These are phyloP conservation scores for Drosophila nigrodunni DNA, from an alignment of 1,140 invertebrate genomes.

Conservation along the genomic window DNA sequence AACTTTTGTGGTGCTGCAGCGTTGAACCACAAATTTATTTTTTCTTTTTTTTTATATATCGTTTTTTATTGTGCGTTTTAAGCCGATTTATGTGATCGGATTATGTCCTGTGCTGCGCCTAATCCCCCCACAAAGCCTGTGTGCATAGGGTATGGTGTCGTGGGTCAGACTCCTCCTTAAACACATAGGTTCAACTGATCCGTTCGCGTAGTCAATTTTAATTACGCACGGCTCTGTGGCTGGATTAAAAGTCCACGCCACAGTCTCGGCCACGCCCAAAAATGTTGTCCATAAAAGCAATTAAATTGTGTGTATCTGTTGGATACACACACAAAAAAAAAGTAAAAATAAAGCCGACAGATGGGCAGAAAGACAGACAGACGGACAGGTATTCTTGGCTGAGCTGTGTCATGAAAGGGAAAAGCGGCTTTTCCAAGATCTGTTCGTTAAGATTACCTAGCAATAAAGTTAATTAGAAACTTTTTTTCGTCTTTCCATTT, in stretches of 20 bases:
- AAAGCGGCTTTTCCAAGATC: conserved; percentile 66
- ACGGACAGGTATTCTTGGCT: conserved; percentile 4
- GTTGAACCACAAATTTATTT: background rate
- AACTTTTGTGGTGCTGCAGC: conserved; percentile 37
- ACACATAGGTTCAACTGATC: conserved; percentile 56
- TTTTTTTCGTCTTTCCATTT: conserved; percentile 15
- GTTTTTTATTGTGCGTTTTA: conserved; percentile 70
- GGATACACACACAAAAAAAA: conserved; percentile 25
- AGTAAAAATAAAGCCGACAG: background rate
- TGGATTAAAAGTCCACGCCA: conserved; percentile 54
- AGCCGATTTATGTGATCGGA: conserved; percentile 81
- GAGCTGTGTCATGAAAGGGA: conserved; percentile 33
- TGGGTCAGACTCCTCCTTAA: conserved; percentile 10
- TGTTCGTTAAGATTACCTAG: conserved; percentile 44
- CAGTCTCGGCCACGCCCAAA: conserved; percentile 44
- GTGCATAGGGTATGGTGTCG: conserved; percentile 32
- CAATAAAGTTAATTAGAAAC: conserved; percentile 75
- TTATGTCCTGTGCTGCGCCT: conserved; percentile 77
- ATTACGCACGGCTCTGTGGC: conserved; percentile 66
- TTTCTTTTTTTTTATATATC: conserved; percentile 17
- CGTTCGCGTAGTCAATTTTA: conserved; percentile 72
- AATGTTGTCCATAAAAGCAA: conserved; percentile 61
- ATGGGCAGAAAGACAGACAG: background rate
- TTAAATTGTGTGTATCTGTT: conserved; percentile 73
- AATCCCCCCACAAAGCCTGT: conserved; percentile 55